Evolutionary conservation across 2,888 invertebrate species (phyloP).

Genomic region (Adelphocoris suturalis): DNA sequence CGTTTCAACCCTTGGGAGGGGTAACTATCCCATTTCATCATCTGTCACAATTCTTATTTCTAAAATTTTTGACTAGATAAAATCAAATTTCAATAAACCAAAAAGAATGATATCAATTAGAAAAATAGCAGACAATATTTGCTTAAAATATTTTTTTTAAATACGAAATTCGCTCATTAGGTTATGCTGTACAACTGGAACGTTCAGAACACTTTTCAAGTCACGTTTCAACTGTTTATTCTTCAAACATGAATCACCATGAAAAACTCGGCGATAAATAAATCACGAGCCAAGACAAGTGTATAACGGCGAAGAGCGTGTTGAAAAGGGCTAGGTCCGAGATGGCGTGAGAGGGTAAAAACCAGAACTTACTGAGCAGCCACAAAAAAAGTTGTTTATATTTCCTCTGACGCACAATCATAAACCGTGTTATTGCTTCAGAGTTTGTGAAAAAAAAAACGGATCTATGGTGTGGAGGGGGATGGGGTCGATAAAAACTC

Average conservation of each 20-base stretch:
- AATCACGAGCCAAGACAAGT: background rate
- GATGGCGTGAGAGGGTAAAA: slow-evolving; percentile 24
- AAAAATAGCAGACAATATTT: too few relatives aligned
- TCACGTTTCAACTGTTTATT: too few relatives aligned
- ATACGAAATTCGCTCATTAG: too few relatives aligned
- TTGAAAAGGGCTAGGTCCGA: slow-evolving; percentile 13
- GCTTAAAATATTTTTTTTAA: too few relatives aligned
- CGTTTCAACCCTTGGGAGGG: too few relatives aligned
- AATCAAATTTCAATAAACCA: too few relatives aligned
- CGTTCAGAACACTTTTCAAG: too few relatives aligned
- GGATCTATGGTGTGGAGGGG: background rate
- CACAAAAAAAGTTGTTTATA: slow-evolving; percentile 40
- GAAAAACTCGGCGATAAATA: background rate
- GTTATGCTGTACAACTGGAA: too few relatives aligned
- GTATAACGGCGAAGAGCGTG: background rate
- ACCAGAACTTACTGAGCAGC: slow-evolving; percentile 14
- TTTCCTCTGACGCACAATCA: slow-evolving; percentile 26
- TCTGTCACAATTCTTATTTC: too few relatives aligned
- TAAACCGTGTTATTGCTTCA: slow-evolving; percentile 25
- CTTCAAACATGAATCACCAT: background rate
- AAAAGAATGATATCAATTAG: too few relatives aligned
- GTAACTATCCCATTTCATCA: too few relatives aligned
- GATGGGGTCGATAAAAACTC: background rate
- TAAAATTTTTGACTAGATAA: too few relatives aligned
- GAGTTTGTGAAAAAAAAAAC: background rate